Base-by-base conservation (phyloP, 2,888 invertebrate species). In the Schizotus pectinicornis region DNA sequence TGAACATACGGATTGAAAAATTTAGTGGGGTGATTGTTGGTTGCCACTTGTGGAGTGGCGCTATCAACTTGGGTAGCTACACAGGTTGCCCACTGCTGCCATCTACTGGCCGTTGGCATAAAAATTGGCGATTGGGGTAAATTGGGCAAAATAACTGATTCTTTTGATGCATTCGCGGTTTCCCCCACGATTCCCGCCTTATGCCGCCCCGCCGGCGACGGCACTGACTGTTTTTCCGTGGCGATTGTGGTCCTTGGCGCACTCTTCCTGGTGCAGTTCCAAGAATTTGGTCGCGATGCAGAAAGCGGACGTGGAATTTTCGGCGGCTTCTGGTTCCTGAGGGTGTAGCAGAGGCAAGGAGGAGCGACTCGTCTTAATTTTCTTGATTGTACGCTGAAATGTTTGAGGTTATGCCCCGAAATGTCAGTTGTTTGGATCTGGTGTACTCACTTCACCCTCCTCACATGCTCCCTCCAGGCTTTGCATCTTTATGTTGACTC, bases 401-500 rank as follows among this genome's bases (percentile, higher is more conserved):
- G 67, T 43, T 74, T 55, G 76, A 77, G 30, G 36, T 22, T 11
- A 48, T 43, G 41, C 37, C 6, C 36, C 2, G 31, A 36, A 30
- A 56, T 33, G 37, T 52, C 47, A 42, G 41, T 48, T 41, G 53
- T 39, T 41, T 11, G 60, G 60, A 61, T 33, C 58, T 57, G 51
- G 51, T 59, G 67, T 68, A 81, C 84, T 82, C 79, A 85, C 85
- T 81, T 86, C 85, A 82, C 84, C 84, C 83, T 85, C 85, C 82
- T 85, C 84, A 82, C 84, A 84, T 83, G 84, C 83, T 80, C 84
- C 84, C 81, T 85, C 85, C 83, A 85, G 82, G 81, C 85, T 85
- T 85, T 85, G 85, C 86, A 86, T 86, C 80, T 81, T 86, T 84
- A 74, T 71, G 70, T 72, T 63, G 70, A 70, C 74, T 74, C 68